Percentiles rank a stretch among this genome's conserved stretches.
These are phyloP conservation scores for Campoletis raptor DNA, from an alignment of 2,888 invertebrate genomes.

Conservation along the genomic window DNA sequence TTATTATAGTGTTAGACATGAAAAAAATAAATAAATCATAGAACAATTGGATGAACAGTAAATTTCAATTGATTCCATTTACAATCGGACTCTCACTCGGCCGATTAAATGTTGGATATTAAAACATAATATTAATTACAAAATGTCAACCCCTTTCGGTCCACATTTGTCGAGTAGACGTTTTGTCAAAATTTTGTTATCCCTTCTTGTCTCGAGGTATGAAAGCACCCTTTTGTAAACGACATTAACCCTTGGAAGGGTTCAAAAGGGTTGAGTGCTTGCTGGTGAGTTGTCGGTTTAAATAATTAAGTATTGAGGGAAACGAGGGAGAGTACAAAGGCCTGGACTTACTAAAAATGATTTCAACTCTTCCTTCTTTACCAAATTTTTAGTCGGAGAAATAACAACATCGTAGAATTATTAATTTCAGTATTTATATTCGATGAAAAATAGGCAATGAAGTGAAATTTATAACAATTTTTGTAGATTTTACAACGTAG, in stretches of 20 bases:
- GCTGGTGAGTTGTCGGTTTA: slow-evolving; percentile 38
- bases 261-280: slow-evolving; percentile 49
- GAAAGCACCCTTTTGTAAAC: slow-evolving; percentile 29
- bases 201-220: slow-evolving; percentile 13
- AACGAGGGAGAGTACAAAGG: background rate
- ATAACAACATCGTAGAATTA: background rate
- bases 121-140: slow-evolving; percentile 50
- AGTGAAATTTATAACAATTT: background rate
- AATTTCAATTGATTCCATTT: background rate
- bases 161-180: background rate
- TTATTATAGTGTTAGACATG: slow-evolving; percentile 13
- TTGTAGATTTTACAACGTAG: background rate
- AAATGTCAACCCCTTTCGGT: slow-evolving; percentile 43
- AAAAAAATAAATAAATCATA: slow-evolving; percentile 24
- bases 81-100: background rate
- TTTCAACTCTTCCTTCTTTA: background rate
- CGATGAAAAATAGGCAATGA: background rate
- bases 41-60: slow-evolving; percentile 11
- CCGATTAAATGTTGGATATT: slow-evolving; percentile 45
- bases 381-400: background rate
- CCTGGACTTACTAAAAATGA: slow-evolving; percentile 6
- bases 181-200: slow-evolving; percentile 43
- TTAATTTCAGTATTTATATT: background rate
- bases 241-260: slow-evolving; percentile 59
- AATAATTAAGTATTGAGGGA: slow-evolving; percentile 45